Conservation (phyloP, 2,113 vertebrate species). For the Mungos mungo region DNA sequence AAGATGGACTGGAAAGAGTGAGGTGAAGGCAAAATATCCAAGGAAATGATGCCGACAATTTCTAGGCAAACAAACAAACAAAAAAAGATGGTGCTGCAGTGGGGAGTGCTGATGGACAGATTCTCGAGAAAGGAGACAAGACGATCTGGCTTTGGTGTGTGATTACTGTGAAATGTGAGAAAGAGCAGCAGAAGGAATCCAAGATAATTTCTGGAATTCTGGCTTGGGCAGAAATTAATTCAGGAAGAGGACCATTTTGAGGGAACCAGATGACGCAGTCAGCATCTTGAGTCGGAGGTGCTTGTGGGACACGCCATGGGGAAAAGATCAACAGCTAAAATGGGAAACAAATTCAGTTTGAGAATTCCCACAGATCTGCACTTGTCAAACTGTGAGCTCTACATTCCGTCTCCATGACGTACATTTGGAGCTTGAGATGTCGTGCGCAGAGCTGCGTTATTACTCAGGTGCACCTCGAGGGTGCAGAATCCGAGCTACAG, state of each 20-base stretch:
- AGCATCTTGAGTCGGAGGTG: background rate
- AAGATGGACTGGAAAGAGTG: background rate
- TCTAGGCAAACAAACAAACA: background rate
- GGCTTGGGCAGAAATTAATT: slow-evolving; percentile 26
- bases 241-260: background rate
- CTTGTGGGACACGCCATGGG: background rate
- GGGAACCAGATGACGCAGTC: background rate
- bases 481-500: background rate
- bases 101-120: background rate
- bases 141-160: background rate
- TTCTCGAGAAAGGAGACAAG: background rate
- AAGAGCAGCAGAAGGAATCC: background rate
- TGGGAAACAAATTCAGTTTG: background rate
- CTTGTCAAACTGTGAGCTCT: background rate
- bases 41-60: background rate
- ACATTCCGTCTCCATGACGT: background rate
- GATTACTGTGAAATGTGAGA: background rate
- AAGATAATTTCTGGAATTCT: slow-evolving; percentile 9
- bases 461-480: slow-evolving; percentile 52
- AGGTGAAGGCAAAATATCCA: background rate
- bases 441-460: background rate
- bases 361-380: slow-evolving; percentile 19
- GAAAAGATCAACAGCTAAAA: background rate
- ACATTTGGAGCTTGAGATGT: fast-evolving
- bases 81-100: background rate